Evolutionary conservation across 1,140 invertebrate species (phyloP), one percentile per base, ranked within the genome.

Genomic region (Linepithema humile): DNA sequence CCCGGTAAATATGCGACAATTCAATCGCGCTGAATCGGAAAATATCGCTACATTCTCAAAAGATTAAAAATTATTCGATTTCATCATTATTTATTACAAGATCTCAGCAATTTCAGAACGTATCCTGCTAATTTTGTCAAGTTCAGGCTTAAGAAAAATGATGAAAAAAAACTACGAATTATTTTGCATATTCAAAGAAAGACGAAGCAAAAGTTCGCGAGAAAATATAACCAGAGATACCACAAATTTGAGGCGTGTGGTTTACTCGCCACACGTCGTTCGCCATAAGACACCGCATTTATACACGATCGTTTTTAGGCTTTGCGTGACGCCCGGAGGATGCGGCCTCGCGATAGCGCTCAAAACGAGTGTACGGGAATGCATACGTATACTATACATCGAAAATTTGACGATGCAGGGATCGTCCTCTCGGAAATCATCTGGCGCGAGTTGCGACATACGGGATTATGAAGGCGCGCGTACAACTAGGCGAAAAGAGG

Each of bases 361-460:
- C 62, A 12, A 23, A 26, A 45, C 55, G 69, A 45, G 57, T 23
- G 29, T 78, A 62, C 43, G 6, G 32, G 23, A 23, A 67, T 17
- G 35, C 6, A 10, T 20, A 26, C 57, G 20, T 26, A 26, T 3
- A 10, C 15, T 35, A 1, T 7, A 62, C 17, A 15, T 5, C 45
- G 23, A 55, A 62, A 55, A 70, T 70, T 77, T 23, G 35, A 40
- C 64, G 62, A 69, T 69, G 73, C 73, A 77, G 62, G 45, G 53
- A 78, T 78, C 60, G 60, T 78, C 62, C 45, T 69, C 45, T 78
- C 62, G 75, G 35, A 80, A 55, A 70, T 80, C 75, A 80, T 80
- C 64, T 80, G 75, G 75, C 64, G 75, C 75, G 64, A 80, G 75
- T 69, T 69, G 75, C 64, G 26, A 70, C 75, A 80, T 70, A 80